phyloP scores from a whole-genome alignment of 2,113 vertebrate species.

The Catharus bicknelli region DNA sequence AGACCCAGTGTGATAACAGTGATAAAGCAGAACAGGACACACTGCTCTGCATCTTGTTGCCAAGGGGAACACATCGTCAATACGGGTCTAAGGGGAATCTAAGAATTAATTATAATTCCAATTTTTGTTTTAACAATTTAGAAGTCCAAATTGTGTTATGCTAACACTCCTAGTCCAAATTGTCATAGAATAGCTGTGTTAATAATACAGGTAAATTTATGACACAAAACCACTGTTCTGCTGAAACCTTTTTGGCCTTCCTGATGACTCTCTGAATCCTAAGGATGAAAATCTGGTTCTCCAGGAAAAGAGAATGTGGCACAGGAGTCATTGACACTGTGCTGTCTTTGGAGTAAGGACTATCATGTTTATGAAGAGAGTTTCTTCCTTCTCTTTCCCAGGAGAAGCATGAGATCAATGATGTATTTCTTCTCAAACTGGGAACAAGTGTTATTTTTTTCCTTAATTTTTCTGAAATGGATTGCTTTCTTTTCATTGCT shows the following conservation, averaged over 20 bases:
- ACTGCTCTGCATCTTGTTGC: neutral
- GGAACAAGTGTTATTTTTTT: neutral
- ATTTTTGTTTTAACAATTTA: neutral
- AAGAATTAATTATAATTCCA: neutral
- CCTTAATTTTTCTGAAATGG: neutral
- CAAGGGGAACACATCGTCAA: neutral
- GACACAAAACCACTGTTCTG: neutral
- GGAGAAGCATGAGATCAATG: neutral
- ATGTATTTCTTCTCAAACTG: neutral
- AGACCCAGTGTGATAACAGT: neutral
- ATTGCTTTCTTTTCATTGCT: neutral
- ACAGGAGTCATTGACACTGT: neutral
- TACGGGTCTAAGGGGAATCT: neutral
- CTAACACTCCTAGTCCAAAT: neutral
- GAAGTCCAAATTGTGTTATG: neutral
- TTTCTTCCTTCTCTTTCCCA: neutral
- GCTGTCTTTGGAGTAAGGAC: neutral
- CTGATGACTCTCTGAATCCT: neutral
- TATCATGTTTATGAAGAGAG: neutral
- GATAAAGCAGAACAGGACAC: neutral
- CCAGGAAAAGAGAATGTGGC: neutral
- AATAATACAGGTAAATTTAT: neutral
- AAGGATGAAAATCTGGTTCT: neutral
- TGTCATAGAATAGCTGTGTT: neutral
- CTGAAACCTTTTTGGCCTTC: neutral